Percentiles rank a stretch among this genome's conserved stretches.
These are phyloP conservation scores for Sphaerophoria taeniata DNA, from an alignment of 2,888 invertebrate genomes.

Conservation along the genomic window DNA sequence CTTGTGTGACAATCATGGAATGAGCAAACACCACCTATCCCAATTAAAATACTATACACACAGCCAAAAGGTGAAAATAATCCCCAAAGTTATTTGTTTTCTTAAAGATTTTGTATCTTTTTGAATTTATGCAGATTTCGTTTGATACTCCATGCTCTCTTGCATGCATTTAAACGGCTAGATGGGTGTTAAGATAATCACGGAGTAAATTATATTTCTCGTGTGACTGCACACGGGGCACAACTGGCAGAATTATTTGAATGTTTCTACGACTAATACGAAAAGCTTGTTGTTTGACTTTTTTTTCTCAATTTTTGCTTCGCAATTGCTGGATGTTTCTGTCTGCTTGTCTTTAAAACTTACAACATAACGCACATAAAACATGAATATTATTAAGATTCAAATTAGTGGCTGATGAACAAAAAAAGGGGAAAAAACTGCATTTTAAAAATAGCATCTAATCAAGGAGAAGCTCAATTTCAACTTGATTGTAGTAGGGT, in stretches of 20 bases:
- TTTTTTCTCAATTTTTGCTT: neutral
- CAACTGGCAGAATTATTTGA: neutral
- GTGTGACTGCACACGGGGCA: neutral
- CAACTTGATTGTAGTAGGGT: neutral
- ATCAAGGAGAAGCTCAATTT: constrained; percentile 23
- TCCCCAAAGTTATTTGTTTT: constrained; percentile 51
- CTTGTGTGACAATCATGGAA: constrained; percentile 36
- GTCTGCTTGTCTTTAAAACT: constrained; percentile 43
- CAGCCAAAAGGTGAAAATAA: constrained; percentile 60
- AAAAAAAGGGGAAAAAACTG: constrained; percentile 26
- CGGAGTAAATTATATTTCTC: constrained; percentile 37
- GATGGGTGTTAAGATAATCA: constrained; percentile 57
- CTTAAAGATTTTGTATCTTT: constrained; percentile 19
- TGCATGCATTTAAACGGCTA: neutral
- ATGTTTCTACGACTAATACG: constrained; percentile 42
- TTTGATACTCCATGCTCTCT: neutral
- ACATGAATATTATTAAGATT: constrained; percentile 66
- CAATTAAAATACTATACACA: constrained; percentile 55
- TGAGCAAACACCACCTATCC: constrained; percentile 30
- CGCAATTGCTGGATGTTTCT: constrained; percentile 31
- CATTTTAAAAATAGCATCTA: constrained; percentile 40
- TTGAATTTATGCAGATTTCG: neutral
- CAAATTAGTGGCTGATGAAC: constrained; percentile 46
- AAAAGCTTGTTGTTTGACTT: constrained; percentile 60
- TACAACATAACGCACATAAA: constrained; percentile 71